Conservation (phyloP, 1,140 invertebrate genomes). For the Drosophila bipectinata region DNA sequence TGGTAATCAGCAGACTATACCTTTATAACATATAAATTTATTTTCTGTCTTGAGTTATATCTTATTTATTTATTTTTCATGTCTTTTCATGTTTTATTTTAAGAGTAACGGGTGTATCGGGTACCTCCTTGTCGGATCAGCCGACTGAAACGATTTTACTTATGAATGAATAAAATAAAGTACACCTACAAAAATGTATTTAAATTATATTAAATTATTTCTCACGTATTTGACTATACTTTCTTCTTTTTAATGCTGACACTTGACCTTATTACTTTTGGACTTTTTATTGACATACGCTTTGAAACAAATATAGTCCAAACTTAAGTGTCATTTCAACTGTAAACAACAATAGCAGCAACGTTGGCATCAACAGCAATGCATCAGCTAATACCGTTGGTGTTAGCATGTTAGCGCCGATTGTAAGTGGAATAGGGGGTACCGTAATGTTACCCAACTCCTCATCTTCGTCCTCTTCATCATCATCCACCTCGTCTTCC, state of each 20-base stretch:
- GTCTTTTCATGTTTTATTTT: no score
- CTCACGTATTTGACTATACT: constrained; percentile 20
- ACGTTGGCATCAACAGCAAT: constrained; percentile 39
- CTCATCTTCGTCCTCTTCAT: constrained; percentile 79
- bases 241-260: constrained; percentile 40
- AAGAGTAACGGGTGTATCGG: not conserved
- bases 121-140: not conserved
- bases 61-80: no score
- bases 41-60: no score
- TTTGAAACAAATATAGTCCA: constrained; percentile 38
- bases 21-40: no score
- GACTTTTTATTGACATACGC: constrained; percentile 43
- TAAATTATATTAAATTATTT: constrained; percentile 7
- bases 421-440: constrained; percentile 60
- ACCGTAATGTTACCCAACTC: constrained; percentile 76
- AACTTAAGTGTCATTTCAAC: constrained; percentile 59
- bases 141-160: not conserved
- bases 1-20: no score
- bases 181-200: constrained; percentile 21
- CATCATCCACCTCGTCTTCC: constrained; percentile 82
- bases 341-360: constrained; percentile 47
- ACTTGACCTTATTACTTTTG: constrained; percentile 45
- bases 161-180: constrained; percentile 8
- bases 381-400: constrained; percentile 49
- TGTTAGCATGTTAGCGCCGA: constrained; percentile 66